Evolutionary conservation across 2,797 vertebrate genomes (phyloP).

Genomic region (Parauchenoglanis ngamensis): DNA sequence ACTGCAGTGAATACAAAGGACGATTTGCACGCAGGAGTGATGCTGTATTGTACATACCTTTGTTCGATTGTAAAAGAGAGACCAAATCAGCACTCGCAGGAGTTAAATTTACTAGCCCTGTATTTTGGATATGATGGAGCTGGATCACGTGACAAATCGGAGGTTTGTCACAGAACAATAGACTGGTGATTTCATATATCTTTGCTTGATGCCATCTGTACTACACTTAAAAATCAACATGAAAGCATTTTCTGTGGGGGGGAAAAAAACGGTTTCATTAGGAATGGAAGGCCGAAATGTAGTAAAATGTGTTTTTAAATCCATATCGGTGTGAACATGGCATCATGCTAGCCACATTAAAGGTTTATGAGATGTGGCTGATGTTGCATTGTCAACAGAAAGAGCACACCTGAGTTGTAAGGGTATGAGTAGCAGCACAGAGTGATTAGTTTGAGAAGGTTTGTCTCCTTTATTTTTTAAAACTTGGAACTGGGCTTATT

Average conservation of each 20-base stretch:
- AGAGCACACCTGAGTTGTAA: neutral
- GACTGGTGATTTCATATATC: neutral
- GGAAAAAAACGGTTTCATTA: neutral
- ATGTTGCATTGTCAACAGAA: constrained; percentile 1
- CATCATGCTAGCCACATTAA: neutral
- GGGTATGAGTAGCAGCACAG: neutral
- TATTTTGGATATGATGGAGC: neutral
- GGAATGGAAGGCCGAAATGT: neutral
- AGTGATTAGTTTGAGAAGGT: neutral
- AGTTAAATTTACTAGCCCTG: too few species aligned
- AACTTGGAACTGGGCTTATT: neutral
- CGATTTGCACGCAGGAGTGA: neutral
- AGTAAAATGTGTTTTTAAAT: neutral
- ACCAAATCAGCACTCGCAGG: neutral
- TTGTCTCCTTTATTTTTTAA: neutral
- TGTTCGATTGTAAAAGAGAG: neutral
- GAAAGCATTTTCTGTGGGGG: neutral
- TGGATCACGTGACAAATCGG: neutral
- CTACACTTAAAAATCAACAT: neutral
- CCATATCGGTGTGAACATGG: neutral
- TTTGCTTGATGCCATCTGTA: neutral
- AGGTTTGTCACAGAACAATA: neutral
- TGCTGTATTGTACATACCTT: neutral
- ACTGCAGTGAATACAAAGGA: constrained; percentile 5
- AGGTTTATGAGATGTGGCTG: neutral